Base-by-base conservation (phyloP, 2,797 vertebrate genomes). In the Mycteria americana region DNA sequence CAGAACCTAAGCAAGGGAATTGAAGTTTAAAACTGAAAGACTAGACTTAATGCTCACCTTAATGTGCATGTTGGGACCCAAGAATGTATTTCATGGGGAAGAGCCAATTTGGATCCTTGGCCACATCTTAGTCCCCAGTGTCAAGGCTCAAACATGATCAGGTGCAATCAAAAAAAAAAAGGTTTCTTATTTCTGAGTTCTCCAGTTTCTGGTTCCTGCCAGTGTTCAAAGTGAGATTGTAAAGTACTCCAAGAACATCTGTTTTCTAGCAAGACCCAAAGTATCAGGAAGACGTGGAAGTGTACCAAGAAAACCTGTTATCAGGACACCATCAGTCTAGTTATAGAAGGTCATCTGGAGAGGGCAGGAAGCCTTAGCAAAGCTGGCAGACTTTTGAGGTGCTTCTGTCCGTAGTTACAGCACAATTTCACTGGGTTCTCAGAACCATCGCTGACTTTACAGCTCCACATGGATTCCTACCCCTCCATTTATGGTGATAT, bases 231-330 rank as follows among this genome's bases (percentile, higher is more conserved):
- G 63, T 56, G 53, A 81, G 59, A 72, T 35, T 95, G 69, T 79
- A 68, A 88, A 82, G 74, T 63, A 9, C 59, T 85, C 39, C 57
- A 83, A 59, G 80, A 89, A 96, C 92, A 97, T 93, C 96, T 95
- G 93, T 93, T 97, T 96, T 92, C 89, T 68, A 93, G 79, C 62
- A 96, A 90, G 65, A 54, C 45, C 64, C 30, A 60, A 80, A 70
- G 72, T 56, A 84, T 53, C 87, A 94, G 82, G 75, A 94, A 82
- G 63, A 69, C 18, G 2, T 54, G 77, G 74, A 86, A 81, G 33
- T 7, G 18, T 84, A 72, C 33, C 68, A 92, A 77, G 72, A 39
- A 84, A 95, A 60, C 46, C 80, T 65, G 75, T 84, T 89, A 51
- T 62, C 53, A 53, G 54, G 86, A 94, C 37, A 54, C 43, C 54